Percentiles rank a stretch among this genome's conserved stretches.
Conservation (phyloP, 37 sponge, comb jelly and placozoan genomes). For the Beroe forskalii region DNA sequence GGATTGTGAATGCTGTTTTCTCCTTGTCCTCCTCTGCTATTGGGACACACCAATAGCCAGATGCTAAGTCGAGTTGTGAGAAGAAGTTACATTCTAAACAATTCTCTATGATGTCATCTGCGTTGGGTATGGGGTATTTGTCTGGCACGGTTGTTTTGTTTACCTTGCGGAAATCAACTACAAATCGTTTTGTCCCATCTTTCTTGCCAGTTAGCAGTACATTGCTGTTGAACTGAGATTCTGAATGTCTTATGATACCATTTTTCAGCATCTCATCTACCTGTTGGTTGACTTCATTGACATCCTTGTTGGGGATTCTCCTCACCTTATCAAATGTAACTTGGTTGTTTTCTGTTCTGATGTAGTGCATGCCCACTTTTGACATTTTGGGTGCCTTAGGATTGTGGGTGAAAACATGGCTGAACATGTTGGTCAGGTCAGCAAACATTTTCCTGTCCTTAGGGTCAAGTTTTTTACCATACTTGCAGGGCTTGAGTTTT, state of each 20-base stretch:
- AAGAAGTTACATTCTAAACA: background rate
- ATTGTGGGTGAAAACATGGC: background rate
- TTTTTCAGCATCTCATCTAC: background rate
- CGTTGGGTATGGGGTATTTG: background rate
- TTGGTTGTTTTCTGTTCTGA: background rate
- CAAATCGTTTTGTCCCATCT: background rate
- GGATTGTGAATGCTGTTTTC: background rate
- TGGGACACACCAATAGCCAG: background rate
- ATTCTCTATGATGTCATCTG: background rate
- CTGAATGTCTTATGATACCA: background rate
- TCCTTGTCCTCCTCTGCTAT: background rate
- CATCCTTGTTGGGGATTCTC: background rate
- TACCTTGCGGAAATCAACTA: background rate
- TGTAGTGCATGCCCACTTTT: background rate
- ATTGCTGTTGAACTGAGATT: background rate
- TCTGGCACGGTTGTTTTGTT: background rate
- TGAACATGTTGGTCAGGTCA: no score
- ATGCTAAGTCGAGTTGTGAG: background rate
- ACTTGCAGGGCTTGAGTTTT: no score
- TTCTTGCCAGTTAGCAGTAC: background rate
- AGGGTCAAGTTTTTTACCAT: no score
- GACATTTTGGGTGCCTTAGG: background rate
- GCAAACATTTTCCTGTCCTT: no score
- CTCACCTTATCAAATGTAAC: background rate
- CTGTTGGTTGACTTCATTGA: background rate